phyloP scores from a whole-genome alignment of 2,113 vertebrate genomes.

The Dendropsophus ebraccatus region DNA sequence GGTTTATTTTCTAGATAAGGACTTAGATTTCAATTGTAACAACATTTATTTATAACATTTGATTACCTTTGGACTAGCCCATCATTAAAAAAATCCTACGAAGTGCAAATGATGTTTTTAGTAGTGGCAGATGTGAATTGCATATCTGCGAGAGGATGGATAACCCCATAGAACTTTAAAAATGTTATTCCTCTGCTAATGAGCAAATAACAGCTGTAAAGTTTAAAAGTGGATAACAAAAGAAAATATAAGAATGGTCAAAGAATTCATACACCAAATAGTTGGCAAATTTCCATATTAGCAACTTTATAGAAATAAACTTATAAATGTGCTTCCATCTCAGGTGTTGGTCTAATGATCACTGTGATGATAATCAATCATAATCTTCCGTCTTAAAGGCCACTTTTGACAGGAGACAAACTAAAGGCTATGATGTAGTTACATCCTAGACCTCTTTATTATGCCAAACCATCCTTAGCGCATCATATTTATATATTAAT shows the following conservation, averaged over 20 bases:
- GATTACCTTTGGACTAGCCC: too few relatives aligned
- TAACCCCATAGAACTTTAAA: too few relatives aligned
- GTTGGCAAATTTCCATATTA: too few relatives aligned
- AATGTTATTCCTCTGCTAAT: too few relatives aligned
- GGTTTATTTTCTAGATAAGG: too few relatives aligned
- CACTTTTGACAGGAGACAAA: slow-evolving; percentile 28
- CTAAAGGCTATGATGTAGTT: not conserved
- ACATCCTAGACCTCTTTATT: slow-evolving; percentile 10
- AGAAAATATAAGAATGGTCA: not conserved
- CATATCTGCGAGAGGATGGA: too few relatives aligned
- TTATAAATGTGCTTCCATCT: not conserved
- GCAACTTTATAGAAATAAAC: not conserved
- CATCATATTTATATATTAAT: not conserved
- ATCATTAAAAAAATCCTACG: too few relatives aligned
- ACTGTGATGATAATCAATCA: not conserved
- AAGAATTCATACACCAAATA: not conserved
- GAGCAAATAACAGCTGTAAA: too few relatives aligned
- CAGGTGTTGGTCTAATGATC: not conserved
- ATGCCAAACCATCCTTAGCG: not conserved
- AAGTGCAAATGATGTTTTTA: too few relatives aligned
- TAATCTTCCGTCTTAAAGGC: not conserved
- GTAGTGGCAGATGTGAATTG: too few relatives aligned
- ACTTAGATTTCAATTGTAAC: too few relatives aligned
- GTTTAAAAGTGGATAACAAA: not conserved
- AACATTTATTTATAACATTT: too few relatives aligned